Base-by-base conservation (phyloP, 2,797 vertebrate species). In the Brachyrhaphis roseni region DNA sequence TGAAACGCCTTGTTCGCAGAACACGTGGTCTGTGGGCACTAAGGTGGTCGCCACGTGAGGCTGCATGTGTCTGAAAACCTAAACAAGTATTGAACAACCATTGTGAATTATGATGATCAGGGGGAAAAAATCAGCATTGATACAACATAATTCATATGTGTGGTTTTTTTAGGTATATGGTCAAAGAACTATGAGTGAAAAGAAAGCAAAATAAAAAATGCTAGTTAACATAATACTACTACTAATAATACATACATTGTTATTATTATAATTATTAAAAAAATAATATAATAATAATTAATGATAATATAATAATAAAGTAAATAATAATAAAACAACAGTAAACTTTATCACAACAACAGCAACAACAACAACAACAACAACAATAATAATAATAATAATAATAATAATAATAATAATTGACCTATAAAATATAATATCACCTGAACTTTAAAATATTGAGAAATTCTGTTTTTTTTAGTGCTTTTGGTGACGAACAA, bases 21-120 rank as follows among this genome's bases (percentile, higher is more conserved):
- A 12, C 1, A 34, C 2, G 72, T 34, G 16, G 53, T 72, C 68
- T 16, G n/a, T 47, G 12, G 0, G 0, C 28, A 0, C 15, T 34
- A n/a, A 18, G 62, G 78, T 71, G 72, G 18, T 15, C 15, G 57
- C 72, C 79, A 78, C 74, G 55, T 87, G 80, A 78, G 59, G 31
- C 1, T 20, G 49, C 68, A 72, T 74, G 43, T 82, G 80, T 49
- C 80, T 70, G 49, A 59, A 49, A n/a, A 70, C 16, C 34, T 39
- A 66, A 39, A 66, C 62, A 66, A 39, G 18, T 2, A 39, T 39
- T 1, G 16, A 70, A n/a, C 39, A 68, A 23, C 34, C 11, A 5
- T 20, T 68, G 8, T 68, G 20, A 41, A 68, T 68, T 41, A 41
- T 41, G 64, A 18, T 26, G 64, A 68, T 12, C 4, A 4, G 4